These are phyloP conservation scores for Caenorhabditis drosophilae DNA, from an alignment of 2,888 invertebrate species.

Conservation along the genomic window DNA sequence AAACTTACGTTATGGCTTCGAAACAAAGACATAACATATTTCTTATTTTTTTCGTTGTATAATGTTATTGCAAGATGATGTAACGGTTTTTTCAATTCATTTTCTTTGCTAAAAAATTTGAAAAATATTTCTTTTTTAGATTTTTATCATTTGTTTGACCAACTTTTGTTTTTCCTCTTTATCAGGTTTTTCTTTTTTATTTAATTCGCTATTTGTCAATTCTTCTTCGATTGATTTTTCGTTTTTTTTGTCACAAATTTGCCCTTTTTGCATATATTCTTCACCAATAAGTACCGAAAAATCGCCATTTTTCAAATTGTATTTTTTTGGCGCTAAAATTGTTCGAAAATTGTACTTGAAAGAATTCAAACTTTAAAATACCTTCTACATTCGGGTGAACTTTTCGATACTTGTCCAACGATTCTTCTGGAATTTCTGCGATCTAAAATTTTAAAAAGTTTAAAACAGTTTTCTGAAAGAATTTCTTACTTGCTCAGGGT, in stretches of 20 bases:
- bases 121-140: constrained; percentile 1
- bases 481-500: constrained; percentile 37
- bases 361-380: background rate
- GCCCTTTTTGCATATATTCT: background rate
- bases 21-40: constrained; percentile 36
- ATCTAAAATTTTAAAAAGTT: no score
- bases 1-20: constrained; percentile 41
- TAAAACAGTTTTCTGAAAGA: no score
- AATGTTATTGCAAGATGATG: constrained; percentile 43
- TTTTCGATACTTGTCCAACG: constrained; percentile 30
- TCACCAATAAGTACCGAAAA: constrained; percentile 23
- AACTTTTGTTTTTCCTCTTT: constrained; percentile 15
- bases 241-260: constrained; percentile 1
- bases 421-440: constrained; percentile 32
- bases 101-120: constrained; percentile 12
- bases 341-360: background rate
- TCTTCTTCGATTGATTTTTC: constrained; percentile 21
- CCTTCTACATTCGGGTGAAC: constrained; percentile 37
- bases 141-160: background rate
- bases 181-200: constrained; percentile 7
- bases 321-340: constrained; percentile 26
- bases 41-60: constrained; percentile 29
- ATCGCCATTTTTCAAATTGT: constrained; percentile 29
- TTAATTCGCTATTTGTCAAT: constrained; percentile 21
- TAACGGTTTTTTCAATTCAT: constrained; percentile 17